Base-by-base conservation (phyloP, 2,888 invertebrate genomes). In the Venusia cambrica region DNA sequence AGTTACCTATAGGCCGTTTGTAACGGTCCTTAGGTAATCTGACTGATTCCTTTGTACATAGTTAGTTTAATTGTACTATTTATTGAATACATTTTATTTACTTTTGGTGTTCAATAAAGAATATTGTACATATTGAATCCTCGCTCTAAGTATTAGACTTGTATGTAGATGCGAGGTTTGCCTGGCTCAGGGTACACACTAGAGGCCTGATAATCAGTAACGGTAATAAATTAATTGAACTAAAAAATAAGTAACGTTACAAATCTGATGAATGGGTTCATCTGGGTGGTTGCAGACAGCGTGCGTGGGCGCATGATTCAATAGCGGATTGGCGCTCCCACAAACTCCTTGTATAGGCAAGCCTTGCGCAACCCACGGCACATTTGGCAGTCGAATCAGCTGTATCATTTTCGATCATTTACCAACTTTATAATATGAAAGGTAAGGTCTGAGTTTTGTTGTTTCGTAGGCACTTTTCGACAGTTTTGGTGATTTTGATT, bases 301-400 rank as follows among this genome's bases (percentile, higher is more conserved):
- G 60, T 54, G 41, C 39, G 79, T 79, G 73, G 79, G 79, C 62
- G 78, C 65, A 51, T 76, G 78, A 79, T 70, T 78, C 74, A 75
- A 73, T 69, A 62, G 51, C 59, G 51, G 45, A 47, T 29, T 16
- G 30, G 38, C 45, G 62, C 68, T 65, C 75, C 75, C 68, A 68
- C 76, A 46, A 55, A 38, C 38, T 42, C 67, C 67, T 43, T 65
- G 37, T 58, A 71, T 63, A 64, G 77, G 51, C 64, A 73, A 57
- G 56, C 62, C 63, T 62, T 64, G 62, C 62, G 58, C 67, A 64
- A 66, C 79, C 77, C 69, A 78, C 78, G 59, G 43, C 39, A 39
- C 43, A 47, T 48, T 62, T 55, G 54, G 57, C 36, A 39, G 48
- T 48, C 51, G 50, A 54, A 52, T 58, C 48, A 39, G 44, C 40